Evolutionary conservation across 1,140 invertebrate species (phyloP), one percentile per base, ranked within the genome.

Genomic region (Drosophila teissieri): DNA sequence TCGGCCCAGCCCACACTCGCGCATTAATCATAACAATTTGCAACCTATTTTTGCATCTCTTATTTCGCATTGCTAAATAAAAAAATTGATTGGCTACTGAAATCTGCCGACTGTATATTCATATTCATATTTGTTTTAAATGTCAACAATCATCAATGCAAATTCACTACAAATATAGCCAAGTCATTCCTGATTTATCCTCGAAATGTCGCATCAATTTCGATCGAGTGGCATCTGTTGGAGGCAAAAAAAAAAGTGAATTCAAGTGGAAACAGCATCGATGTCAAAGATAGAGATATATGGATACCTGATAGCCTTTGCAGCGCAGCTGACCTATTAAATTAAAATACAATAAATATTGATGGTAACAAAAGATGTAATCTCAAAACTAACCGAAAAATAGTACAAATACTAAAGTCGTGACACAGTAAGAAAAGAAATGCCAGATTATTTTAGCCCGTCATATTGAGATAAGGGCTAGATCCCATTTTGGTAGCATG

Each of bases 101-200:
- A 83, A 70, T 54, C 54, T 55, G 69, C 46, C 80, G 60, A 68
- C 64, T 72, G 40, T 40, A 55, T 56, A 57, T 88, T 84, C 65
- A 89, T 89, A 80, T 89, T 88, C 65, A 89, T 89, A 80, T 89
- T 88, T 89, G 61, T 74, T 77, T 78, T 78, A 65, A 89, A 84
- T 84, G 84, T 89, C 84, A 89, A 88, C 80, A 88, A 84, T 89
- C 83, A 88, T 89, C 83, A 89, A 88, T 84, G 72, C 64, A 78
- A 84, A 89, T 89, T 60, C 73, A 73, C 61, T 69, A 63, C 64
- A 88, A 83, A 80, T 70, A 70, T 63, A 58, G 54, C 34, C 62
- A 69, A 69, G 15, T 58, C 56, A 68, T 31, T 49, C 45, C 51
- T 64, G 53, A 76, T 78, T 88, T 82, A 68, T 65, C 58, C 39